Base-by-base conservation (phyloP, 2,113 vertebrate genomes). In the Hystrix cristata region DNA sequence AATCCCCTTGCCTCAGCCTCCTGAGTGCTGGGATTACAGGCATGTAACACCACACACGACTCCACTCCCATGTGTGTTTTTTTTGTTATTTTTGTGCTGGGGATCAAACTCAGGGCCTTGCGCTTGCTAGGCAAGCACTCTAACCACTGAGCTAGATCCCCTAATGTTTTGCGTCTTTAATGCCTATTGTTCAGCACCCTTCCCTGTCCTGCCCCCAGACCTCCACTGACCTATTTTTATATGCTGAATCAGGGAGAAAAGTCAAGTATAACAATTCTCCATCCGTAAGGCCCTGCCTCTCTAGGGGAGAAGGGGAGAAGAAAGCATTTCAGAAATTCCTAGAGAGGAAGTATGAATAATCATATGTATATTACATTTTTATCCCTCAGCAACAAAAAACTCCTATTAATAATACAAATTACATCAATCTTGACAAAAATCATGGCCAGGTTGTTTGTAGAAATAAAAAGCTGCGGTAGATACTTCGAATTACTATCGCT, bases 91-190 rank as follows among this genome's bases (percentile, higher is more conserved):
- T 38, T 38, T 38, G 38, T 38, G 38, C 38, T 38, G 38, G 38
- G 38, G 38, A 38, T 38, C 38, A 38, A 38, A 38, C 38, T 38
- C 38, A 38, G 38, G 38, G 38, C 38, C 38, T 38, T 38, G 38
- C 38, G 38, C 38, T 38, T 38, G 38, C 38, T 38, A 38, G 38
- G 38, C 38, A 38, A 38, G 38, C 38, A 38, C 38, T 38, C 38
- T 38, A 38, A 38, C 38, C 38, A 38, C 38, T 38, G 38, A 38
- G 38, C 38, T 38, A 38, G 38, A 38, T 38, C 38, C 38, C 38
- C 38, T n/a, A 81, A 65, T 87, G 34, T 43, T 97, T 93, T 29
- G 23, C 21, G 31, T 93, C 87, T 91, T 74, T 84, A 96, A 90
- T 51, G 29, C 27, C n/a, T 43, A 2, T 57, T 71, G 59, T 16